These are phyloP conservation scores for Erythrocercus mccallii DNA, from an alignment of 2,113 vertebrate species.

Conservation along the genomic window DNA sequence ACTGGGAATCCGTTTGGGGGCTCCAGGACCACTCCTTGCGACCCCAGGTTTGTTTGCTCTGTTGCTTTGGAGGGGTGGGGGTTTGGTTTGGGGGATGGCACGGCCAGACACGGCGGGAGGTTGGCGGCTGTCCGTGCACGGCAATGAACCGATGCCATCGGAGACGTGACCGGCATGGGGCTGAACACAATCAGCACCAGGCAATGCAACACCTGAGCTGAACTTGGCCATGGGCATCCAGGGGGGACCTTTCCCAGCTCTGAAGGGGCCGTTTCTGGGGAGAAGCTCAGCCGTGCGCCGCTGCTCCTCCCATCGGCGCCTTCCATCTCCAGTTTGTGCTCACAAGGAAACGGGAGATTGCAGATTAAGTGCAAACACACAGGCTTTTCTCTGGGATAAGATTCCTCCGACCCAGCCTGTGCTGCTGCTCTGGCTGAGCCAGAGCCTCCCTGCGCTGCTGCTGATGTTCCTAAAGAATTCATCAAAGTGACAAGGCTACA, in stretches of 20 bases:
- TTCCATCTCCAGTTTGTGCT: not conserved
- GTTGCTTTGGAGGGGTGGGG: not conserved
- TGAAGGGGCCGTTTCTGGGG: accelerated
- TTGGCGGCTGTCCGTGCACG: accelerated
- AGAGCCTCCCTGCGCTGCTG: not conserved
- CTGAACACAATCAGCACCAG: accelerated
- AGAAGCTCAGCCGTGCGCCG: accelerated
- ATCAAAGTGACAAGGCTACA: conserved; percentile 55
- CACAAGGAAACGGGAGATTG: not conserved
- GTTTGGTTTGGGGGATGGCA: not conserved
- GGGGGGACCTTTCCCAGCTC: not conserved
- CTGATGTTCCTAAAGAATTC: not conserved
- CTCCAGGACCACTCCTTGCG: accelerated
- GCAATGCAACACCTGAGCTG: accelerated
- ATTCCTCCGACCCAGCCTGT: not conserved
- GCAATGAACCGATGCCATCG: accelerated
- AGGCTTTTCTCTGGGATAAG: not conserved
- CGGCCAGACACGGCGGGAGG: accelerated
- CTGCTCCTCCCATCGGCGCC: accelerated
- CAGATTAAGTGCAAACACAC: not conserved
- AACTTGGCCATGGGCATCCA: accelerated
- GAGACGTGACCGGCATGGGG: accelerated
- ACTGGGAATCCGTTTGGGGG: accelerated
- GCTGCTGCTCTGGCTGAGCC: not conserved
- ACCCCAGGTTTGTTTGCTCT: not conserved